Evolutionary conservation across 2,797 vertebrate genomes (phyloP).

Genomic region (Gymnothorax reevesii): DNA sequence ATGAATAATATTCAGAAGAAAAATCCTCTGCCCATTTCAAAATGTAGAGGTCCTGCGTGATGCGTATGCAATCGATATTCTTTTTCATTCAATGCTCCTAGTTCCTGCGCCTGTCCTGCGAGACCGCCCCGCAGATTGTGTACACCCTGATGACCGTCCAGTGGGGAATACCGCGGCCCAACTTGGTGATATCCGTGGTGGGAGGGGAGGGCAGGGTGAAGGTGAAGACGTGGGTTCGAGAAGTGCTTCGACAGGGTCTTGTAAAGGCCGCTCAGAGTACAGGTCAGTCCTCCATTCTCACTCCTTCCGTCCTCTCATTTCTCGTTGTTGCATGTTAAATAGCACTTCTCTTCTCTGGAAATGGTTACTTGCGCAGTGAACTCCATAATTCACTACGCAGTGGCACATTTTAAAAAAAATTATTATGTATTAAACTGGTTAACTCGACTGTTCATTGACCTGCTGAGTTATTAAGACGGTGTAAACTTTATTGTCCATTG

Average conservation of each 20-base stretch:
- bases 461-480: too few relatives aligned
- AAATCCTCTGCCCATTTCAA: too few relatives aligned
- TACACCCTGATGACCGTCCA: slow-evolving; percentile 77
- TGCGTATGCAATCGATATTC: not conserved
- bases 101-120: slow-evolving; percentile 87
- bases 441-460: too few relatives aligned
- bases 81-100: slow-evolving; percentile 47
- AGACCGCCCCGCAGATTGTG: slow-evolving; percentile 68
- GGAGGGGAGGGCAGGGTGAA: slow-evolving; percentile 72
- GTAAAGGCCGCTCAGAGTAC: slow-evolving; percentile 89
- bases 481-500: too few relatives aligned
- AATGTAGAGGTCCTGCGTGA: not conserved
- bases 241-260: slow-evolving; percentile 83
- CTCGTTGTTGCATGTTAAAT: too few relatives aligned
- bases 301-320: too few relatives aligned
- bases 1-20: too few relatives aligned
- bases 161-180: slow-evolving; percentile 81
- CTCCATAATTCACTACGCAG: too few relatives aligned
- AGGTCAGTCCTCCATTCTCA: slow-evolving; percentile 64
- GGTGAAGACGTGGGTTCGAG: slow-evolving; percentile 84
- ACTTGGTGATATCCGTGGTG: slow-evolving; percentile 87
- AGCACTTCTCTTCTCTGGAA: not conserved
- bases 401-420: too few relatives aligned
- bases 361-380: too few relatives aligned
- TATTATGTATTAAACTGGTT: too few relatives aligned